Base-by-base conservation (phyloP, 2,888 invertebrate genomes). In the Hypercompe scribonia region DNA sequence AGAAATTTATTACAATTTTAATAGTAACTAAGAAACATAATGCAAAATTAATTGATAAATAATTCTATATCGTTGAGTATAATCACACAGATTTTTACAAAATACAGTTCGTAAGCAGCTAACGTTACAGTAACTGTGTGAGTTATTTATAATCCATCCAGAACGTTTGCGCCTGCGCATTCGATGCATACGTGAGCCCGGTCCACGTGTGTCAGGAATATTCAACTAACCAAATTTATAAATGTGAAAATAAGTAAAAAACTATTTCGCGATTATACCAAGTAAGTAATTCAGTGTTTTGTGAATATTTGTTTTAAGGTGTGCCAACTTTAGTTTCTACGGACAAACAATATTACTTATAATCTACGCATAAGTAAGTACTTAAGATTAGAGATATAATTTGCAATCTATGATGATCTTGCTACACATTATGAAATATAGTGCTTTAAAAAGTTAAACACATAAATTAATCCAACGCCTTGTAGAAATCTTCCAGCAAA, bases 81-180 rank as follows among this genome's bases (percentile, higher is more conserved):
- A 10, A 42, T 13, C 8, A 31, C 18, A 24, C 0, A 70, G 24
- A 64, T 13, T 68, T 58, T 2, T 1, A 66, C 46, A 46, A 24
- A 66, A 64, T 69, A 24, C 54, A 74, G 46, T 68, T 46, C 75
- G 63, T 73, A 78, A 58, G 66, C 80, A 72, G 80, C 68, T 87
- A 78, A 72, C 76, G 81, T 87, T 87, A 81, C 87, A 82, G 71
- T 71, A 83, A 78, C 73, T 65, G 72, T 70, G 75, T 64, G 71
- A 75, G 85, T 87, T 91, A 91, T 91, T 91, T 90, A 84, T 90
- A 90, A 50, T 78, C 76, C 78, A 50, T 76, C 79, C 68, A 72
- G 74, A 77, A 78, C 79, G 79, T 67, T 75, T 73, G 86, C 82
- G 82, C 81, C 68, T 71, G 82, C 81, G 82, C 83, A 71, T 73